These are phyloP conservation scores for Epinotia bilunana DNA, from an alignment of 2,888 invertebrate genomes.

Conservation along the genomic window DNA sequence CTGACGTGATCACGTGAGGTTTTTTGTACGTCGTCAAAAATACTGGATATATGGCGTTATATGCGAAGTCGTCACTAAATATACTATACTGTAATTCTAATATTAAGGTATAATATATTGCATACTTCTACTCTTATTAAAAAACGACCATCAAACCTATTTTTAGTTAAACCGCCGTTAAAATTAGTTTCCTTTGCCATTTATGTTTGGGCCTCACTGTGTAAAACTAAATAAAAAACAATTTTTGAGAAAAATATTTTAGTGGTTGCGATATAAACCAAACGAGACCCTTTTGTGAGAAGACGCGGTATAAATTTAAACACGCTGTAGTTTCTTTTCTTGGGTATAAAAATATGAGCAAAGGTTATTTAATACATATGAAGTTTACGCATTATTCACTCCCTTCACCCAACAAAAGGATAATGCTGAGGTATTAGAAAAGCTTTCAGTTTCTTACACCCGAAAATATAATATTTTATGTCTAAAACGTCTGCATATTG, in stretches of 20 bases:
- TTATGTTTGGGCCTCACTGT: no score
- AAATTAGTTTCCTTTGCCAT: no score
- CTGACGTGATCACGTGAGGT: not conserved
- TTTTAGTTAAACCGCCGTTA: no score
- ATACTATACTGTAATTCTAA: no score
- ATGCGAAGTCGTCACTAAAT: no score
- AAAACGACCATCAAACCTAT: no score
- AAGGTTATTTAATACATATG: not conserved
- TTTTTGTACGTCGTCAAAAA: no score
- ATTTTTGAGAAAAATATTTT: no score
- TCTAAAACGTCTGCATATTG: not conserved
- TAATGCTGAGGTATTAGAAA: conserved; percentile 29
- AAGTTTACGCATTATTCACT: conserved; percentile 9
- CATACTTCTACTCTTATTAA: no score
- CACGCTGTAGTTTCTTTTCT: not conserved
- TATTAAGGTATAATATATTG: no score
- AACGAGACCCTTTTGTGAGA: not conserved
- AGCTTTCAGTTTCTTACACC: conserved; percentile 9
- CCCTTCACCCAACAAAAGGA: conserved; percentile 26
- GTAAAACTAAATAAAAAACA: no score
- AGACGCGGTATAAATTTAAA: not conserved
- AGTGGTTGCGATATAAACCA: not conserved
- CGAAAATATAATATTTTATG: conserved; percentile 21
- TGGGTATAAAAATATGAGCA: not conserved
- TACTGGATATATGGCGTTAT: no score